These are phyloP conservation scores for Nezara viridula DNA, from an alignment of 2,888 invertebrate genomes.

Conservation along the genomic window DNA sequence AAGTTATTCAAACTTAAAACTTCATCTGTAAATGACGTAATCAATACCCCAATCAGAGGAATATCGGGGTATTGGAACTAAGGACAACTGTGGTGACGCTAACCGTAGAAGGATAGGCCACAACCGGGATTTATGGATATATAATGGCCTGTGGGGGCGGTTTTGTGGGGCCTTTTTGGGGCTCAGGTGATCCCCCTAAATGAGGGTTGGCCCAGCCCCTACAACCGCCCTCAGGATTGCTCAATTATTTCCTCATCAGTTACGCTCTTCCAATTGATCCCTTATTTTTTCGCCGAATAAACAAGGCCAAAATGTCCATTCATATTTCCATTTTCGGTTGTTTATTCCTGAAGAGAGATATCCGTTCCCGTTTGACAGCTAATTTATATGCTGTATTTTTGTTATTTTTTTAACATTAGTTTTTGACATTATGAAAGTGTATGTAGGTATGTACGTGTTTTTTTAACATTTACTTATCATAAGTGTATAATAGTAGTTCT, in stretches of 20 bases:
- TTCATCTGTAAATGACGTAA: neutral
- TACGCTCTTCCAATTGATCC: conserved; percentile 36
- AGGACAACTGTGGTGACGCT: neutral
- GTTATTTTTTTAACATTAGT: no score
- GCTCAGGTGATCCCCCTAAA: conserved; percentile 39
- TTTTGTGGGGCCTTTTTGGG: conserved; percentile 35
- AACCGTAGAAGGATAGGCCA: neutral
- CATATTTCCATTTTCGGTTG: neutral
- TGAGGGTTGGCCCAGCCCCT: conserved; percentile 33
- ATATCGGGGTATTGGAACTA: neutral
- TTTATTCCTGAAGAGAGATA: neutral
- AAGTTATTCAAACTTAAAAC: no score
- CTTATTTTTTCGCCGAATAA: neutral
- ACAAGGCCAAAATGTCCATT: neutral
- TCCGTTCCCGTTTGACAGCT: neutral
- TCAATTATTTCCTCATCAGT: conserved; percentile 40
- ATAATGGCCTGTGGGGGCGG: conserved; percentile 35
- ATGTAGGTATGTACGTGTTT: no score
- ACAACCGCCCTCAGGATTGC: conserved; percentile 19
- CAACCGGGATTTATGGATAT: conserved; percentile 28
- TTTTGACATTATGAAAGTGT: no score
- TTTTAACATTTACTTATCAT: no score
- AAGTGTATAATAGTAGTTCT: no score
- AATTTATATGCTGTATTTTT: no score
- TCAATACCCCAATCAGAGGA: neutral